phyloP scores from a whole-genome alignment of 2,113 vertebrate genomes.

The Myanophis thanlyinensis region DNA sequence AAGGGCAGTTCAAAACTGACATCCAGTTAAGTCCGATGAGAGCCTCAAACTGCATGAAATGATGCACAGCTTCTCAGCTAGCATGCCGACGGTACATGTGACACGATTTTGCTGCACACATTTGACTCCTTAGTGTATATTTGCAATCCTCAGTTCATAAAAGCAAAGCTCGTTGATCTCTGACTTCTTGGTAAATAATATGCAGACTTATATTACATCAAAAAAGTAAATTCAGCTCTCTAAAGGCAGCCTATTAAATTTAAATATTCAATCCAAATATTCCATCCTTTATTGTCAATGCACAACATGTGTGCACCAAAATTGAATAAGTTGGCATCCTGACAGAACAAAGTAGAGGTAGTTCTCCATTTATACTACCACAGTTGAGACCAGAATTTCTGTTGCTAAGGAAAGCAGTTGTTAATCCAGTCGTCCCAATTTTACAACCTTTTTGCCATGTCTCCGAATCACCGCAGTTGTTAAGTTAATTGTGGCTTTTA shows the following conservation, averaged over 20 bases:
- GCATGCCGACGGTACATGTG: neutral
- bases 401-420: neutral
- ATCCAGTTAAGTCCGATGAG: neutral
- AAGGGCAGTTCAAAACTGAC: neutral
- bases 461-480: neutral
- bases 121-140: neutral
- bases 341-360: neutral
- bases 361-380: neutral
- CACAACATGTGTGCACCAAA: too few species aligned
- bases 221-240: neutral
- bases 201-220: neutral
- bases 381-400: neutral
- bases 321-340: neutral
- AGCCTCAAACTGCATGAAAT: neutral
- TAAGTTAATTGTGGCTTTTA: neutral
- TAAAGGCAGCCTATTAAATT: neutral
- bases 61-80: neutral
- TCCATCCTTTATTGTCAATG: too few species aligned
- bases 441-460: neutral
- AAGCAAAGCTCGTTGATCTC: neutral
- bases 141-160: neutral
- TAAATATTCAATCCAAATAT: too few species aligned
- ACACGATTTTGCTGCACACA: neutral
- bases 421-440: neutral
- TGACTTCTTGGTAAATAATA: neutral